Percentiles rank a stretch among this genome's conserved stretches.
These are phyloP conservation scores for Sisor rabdophorus DNA, from an alignment of 2,113 vertebrate genomes.

Conservation along the genomic window DNA sequence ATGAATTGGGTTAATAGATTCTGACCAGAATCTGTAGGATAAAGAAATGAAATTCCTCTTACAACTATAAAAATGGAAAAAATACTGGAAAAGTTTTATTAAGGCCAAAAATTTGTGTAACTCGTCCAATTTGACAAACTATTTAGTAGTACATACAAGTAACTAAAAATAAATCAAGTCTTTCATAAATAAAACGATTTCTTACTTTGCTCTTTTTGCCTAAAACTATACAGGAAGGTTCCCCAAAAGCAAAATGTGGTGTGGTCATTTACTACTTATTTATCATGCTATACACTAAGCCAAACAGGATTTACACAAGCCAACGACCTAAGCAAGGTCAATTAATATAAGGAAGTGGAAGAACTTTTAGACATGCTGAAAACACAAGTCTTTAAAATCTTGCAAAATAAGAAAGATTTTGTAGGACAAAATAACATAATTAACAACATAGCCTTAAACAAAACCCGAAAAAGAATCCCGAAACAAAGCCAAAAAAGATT, in stretches of 20 bases:
- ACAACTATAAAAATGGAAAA: not conserved
- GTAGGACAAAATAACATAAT: not conserved
- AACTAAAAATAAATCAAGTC: not conserved
- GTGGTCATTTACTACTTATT: not conserved
- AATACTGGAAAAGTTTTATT: too few species aligned
- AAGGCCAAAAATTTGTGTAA: too few species aligned
- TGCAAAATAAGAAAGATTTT: slow-evolving; percentile 15
- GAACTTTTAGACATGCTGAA: slow-evolving; percentile 16
- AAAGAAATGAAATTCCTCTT: slow-evolving; percentile 7
- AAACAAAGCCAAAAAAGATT: not conserved
- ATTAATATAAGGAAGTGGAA: slow-evolving; percentile 36
- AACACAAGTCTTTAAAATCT: slow-evolving; percentile 31
- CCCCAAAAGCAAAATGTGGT: not conserved
- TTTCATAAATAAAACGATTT: too few species aligned
- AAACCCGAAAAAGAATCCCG: not conserved
- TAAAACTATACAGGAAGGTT: not conserved
- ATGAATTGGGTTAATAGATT: slow-evolving; percentile 1
- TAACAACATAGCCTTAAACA: not conserved
- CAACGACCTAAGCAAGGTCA: slow-evolving; percentile 4
- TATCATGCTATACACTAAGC: not conserved
- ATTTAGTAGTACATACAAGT: not conserved
- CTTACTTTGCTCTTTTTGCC: not conserved
- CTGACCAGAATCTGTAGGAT: slow-evolving; percentile 23
- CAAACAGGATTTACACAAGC: slow-evolving; percentile 10
- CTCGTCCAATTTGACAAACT: not conserved